Evolutionary conservation across 2,888 invertebrate genomes (phyloP).

Genomic region (Philaethria dido): DNA sequence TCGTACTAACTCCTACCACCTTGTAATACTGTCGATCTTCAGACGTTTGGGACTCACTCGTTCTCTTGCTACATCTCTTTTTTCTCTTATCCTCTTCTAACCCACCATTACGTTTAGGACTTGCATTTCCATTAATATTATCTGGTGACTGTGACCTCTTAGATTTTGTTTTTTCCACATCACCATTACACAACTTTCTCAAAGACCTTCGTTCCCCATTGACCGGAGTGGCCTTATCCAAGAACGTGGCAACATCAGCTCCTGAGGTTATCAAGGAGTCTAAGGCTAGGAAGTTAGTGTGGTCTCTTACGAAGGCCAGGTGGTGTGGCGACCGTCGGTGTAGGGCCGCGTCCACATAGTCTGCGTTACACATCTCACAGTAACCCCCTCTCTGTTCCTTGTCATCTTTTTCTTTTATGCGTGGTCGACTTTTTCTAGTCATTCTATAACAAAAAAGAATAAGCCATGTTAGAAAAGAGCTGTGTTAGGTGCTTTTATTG

Average conservation of each 20-base stretch:
- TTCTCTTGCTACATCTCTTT: conserved; percentile 65
- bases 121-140: conserved; percentile 57
- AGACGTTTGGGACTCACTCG: conserved; percentile 52
- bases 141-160: conserved; percentile 66
- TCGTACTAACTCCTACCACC: conserved; percentile 88
- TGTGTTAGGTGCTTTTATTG: too few species aligned
- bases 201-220: conserved; percentile 70
- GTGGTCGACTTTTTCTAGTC: conserved; percentile 80
- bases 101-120: conserved; percentile 64
- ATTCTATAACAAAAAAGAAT: conserved; percentile 67
- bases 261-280: conserved; percentile 88
- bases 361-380: conserved; percentile 91
- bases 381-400: conserved; percentile 85
- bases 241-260: conserved; percentile 87
- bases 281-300: conserved; percentile 88
- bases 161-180: conserved; percentile 57
- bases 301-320: conserved; percentile 88
- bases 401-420: conserved; percentile 73
- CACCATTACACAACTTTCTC: conserved; percentile 72
- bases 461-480: too few species aligned
- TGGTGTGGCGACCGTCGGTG: conserved; percentile 91
- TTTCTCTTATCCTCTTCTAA: conserved; percentile 65
- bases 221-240: conserved; percentile 82
- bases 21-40: conserved; percentile 86
- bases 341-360: conserved; percentile 87